These are phyloP conservation scores for Delia radicum DNA, from an alignment of 1,140 invertebrate species.

Conservation along the genomic window DNA sequence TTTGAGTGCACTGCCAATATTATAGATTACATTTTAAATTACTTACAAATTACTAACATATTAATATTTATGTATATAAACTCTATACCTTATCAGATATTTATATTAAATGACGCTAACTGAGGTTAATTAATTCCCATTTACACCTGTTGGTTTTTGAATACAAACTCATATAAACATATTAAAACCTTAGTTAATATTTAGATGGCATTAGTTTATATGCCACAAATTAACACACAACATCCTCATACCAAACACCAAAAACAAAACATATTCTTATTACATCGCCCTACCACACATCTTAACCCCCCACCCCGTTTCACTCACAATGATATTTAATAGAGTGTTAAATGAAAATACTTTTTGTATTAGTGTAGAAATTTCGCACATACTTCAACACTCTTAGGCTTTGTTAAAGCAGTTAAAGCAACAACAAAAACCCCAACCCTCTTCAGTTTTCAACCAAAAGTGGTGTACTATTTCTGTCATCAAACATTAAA, in stretches of 20 bases:
- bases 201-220: conserved; percentile 20
- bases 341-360: conserved; percentile 29
- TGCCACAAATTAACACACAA: conserved; percentile 15
- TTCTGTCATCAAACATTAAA: conserved; percentile 50
- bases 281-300: not conserved
- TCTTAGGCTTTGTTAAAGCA: not conserved
- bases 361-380: conserved; percentile 23
- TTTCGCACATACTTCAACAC: conserved; percentile 27
- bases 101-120: not conserved
- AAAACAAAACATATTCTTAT: not conserved
- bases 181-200: conserved; percentile 17
- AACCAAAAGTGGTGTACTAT: not conserved
- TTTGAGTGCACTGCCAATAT: too few relatives aligned
- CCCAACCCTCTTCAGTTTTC: not conserved
- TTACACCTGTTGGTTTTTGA: conserved; percentile 47
- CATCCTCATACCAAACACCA: not conserved
- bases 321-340: conserved; percentile 10
- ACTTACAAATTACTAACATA: not conserved
- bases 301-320: not conserved
- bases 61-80: not conserved
- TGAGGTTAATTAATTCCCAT: conserved; percentile 54
- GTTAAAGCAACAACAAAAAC: too few relatives aligned
- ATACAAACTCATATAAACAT: not conserved
- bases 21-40: too few relatives aligned
- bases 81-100: too few relatives aligned